These are phyloP conservation scores for Aegypius monachus DNA, from an alignment of 2,113 vertebrate species.

Conservation along the genomic window DNA sequence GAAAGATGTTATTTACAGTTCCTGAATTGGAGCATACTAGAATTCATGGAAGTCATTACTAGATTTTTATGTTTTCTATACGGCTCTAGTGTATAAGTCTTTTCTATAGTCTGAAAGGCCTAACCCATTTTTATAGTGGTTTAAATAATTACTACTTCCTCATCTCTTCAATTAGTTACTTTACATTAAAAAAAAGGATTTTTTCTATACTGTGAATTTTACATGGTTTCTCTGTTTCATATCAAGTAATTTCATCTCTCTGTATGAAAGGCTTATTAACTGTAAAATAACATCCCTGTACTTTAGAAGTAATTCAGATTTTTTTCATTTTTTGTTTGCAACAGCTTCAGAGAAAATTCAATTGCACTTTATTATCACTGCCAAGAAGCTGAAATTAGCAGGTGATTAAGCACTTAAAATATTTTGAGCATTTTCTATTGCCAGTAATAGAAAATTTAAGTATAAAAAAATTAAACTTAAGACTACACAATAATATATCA, in stretches of 20 bases:
- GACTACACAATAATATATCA: not conserved
- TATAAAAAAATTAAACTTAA: not conserved
- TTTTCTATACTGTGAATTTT: not conserved
- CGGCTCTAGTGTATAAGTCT: not conserved
- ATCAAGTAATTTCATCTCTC: constrained; percentile 19
- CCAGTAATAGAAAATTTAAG: not conserved
- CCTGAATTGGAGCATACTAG: not conserved
- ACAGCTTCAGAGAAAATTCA: constrained; percentile 28
- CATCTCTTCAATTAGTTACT: not conserved
- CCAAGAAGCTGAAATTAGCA: constrained; percentile 29
- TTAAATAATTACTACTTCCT: constrained; percentile 3
- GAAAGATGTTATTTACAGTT: not conserved
- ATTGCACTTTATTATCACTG: constrained; percentile 20
- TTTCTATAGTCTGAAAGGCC: not conserved
- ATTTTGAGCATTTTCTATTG: not conserved
- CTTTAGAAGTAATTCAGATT: not conserved
- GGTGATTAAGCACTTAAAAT: constrained; percentile 31
- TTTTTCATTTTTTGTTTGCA: not conserved
- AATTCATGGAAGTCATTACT: not conserved
- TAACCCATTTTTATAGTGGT: not conserved
- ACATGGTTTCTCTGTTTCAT: not conserved
- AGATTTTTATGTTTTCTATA: not conserved
- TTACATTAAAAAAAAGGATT: not conserved
- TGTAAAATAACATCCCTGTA: constrained; percentile 4
- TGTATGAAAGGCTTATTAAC: constrained; percentile 35